Conservation (phyloP, 2,797 vertebrate genomes). For the Fistularia commersonii region DNA sequence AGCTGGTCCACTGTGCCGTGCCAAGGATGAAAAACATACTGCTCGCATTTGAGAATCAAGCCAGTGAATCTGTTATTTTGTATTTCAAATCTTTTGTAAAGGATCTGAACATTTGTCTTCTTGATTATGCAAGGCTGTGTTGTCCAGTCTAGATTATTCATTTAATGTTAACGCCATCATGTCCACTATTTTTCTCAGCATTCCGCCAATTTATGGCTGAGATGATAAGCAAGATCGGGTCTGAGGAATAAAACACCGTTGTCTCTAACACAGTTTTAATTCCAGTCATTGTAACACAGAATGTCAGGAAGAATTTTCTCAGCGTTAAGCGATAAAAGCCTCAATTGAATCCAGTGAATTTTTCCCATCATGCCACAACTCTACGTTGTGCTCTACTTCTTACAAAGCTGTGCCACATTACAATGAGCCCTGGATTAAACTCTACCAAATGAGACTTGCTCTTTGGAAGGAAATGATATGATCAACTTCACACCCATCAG, state of each 20-base stretch:
- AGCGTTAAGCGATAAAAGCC: conserved; percentile 8
- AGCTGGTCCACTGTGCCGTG: too few relatives aligned
- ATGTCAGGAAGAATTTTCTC: neutral
- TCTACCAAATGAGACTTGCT: conserved; percentile 61
- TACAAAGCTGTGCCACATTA: conserved; percentile 30
- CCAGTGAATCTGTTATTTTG: too few relatives aligned
- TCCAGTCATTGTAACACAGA: neutral
- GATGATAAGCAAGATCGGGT: neutral
- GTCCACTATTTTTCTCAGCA: too few relatives aligned
- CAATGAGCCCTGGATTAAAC: conserved; percentile 57
- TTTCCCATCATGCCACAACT: conserved; percentile 17
- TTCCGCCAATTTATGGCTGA: neutral
- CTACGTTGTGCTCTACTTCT: conserved; percentile 45
- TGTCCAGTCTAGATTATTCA: too few relatives aligned
- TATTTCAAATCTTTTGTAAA: too few relatives aligned
- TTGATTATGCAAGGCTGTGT: too few relatives aligned
- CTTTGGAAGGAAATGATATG: conserved; percentile 71
- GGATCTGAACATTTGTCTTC: too few relatives aligned
- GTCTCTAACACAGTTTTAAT: neutral
- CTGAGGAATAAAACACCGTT: too few relatives aligned
- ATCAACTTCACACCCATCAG: conserved; percentile 75
- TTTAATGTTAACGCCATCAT: too few relatives aligned
- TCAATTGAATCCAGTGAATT: conserved; percentile 13
- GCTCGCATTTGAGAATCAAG: too few relatives aligned
- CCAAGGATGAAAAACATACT: too few relatives aligned